These are phyloP conservation scores for Squalus acanthias DNA, from an alignment of 2,797 vertebrate genomes.

Conservation along the genomic window DNA sequence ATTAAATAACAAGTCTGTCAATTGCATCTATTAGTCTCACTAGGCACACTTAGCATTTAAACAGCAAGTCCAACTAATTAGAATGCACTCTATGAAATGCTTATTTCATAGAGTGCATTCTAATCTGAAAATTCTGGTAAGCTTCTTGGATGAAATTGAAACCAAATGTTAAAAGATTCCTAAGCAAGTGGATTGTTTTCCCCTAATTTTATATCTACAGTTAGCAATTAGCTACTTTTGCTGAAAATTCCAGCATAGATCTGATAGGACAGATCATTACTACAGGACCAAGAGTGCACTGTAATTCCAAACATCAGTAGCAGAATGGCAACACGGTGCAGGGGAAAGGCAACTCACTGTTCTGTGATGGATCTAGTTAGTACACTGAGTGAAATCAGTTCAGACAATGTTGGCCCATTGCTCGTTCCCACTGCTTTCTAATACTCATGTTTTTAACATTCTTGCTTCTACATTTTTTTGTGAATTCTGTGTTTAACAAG, in stretches of 20 bases:
- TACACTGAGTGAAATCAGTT: constrained; percentile 52
- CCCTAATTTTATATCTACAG: not conserved
- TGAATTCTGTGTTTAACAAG: constrained; percentile 47
- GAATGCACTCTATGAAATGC: not conserved
- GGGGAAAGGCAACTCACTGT: constrained; percentile 45
- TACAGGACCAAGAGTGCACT: constrained; percentile 41
- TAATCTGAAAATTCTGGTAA: constrained; percentile 9
- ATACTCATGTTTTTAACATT: constrained; percentile 52
- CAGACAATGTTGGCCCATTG: constrained; percentile 43
- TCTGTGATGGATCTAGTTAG: constrained; percentile 54
- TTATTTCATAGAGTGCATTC: not conserved
- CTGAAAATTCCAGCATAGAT: not conserved
- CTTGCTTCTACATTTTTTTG: constrained; percentile 44
- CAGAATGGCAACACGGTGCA: constrained; percentile 47
- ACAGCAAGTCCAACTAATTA: constrained; percentile 11
- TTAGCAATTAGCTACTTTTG: constrained; percentile 15
- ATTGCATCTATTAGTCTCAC: not conserved
- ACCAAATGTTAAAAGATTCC: constrained; percentile 31
- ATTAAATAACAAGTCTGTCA: not conserved
- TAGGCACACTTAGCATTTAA: not conserved
- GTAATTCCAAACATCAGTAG: constrained; percentile 61
- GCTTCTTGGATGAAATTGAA: constrained; percentile 12
- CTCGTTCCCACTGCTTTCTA: constrained; percentile 44
- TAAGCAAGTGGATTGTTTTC: constrained; percentile 27
- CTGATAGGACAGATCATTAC: not conserved